phyloP scores from a whole-genome alignment of 2,113 vertebrate species.

The Cercocebus atys region DNA sequence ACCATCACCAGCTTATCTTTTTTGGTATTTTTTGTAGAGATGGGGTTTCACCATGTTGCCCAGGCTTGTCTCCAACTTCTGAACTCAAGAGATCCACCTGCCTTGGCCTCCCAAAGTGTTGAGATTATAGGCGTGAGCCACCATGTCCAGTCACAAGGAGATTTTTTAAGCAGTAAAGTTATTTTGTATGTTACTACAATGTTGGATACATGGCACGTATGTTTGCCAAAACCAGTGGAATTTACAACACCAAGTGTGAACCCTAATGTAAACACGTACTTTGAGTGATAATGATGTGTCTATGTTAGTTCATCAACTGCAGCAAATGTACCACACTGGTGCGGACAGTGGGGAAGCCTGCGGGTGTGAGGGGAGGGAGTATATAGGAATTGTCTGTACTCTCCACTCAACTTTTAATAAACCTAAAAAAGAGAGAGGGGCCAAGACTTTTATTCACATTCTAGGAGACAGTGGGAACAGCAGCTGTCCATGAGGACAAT shows the following conservation, averaged over 20 bases:
- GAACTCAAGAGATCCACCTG: too few species aligned
- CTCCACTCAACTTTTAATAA: background rate
- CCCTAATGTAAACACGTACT: background rate
- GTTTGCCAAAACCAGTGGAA: constrained; percentile 10
- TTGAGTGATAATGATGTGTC: background rate
- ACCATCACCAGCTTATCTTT: too few species aligned
- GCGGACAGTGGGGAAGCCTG: background rate
- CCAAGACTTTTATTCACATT: background rate
- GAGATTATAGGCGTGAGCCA: too few species aligned
- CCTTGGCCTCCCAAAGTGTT: too few species aligned
- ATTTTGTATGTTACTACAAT: background rate
- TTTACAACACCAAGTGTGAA: background rate
- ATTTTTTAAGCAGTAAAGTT: background rate
- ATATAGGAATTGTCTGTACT: background rate
- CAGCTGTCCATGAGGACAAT: background rate
- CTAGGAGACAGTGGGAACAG: background rate
- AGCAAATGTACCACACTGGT: background rate
- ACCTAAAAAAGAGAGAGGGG: background rate
- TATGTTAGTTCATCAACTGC: background rate
- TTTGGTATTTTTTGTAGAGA: too few species aligned
- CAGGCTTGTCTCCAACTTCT: too few species aligned
- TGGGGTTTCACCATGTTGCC: too few species aligned
- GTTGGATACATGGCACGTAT: background rate
- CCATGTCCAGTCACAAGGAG: background rate
- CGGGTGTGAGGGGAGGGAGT: background rate